Percentiles rank a stretch among this genome's conserved stretches.
phyloP scores from a whole-genome alignment of 2,888 invertebrate genomes.

The Autographa gamma region DNA sequence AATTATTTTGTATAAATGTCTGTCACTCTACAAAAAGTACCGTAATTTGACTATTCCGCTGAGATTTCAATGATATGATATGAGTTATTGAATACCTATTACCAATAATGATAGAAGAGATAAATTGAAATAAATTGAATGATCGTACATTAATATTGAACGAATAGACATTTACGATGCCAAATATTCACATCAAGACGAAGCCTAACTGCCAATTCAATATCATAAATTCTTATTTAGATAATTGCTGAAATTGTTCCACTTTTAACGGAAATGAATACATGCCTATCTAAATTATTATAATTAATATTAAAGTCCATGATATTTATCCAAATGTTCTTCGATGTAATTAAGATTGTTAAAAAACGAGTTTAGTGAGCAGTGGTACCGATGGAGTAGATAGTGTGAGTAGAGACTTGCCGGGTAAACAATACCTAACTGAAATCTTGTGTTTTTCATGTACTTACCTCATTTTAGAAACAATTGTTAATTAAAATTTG shows the following conservation, averaged over 20 bases:
- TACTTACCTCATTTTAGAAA: too few species aligned
- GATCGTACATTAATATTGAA: constrained; percentile 36
- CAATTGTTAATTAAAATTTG: too few species aligned
- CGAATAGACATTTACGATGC: constrained; percentile 18
- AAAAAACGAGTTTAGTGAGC: background rate
- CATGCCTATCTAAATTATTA: background rate
- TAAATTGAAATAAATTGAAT: constrained; percentile 37
- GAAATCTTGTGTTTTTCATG: too few species aligned
- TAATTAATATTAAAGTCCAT: background rate
- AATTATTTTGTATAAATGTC: too few species aligned
- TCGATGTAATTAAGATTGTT: background rate
- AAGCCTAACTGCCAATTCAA: constrained; percentile 19
- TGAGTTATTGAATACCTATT: constrained; percentile 35
- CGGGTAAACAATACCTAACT: too few species aligned
- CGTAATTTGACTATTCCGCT: background rate
- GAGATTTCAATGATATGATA: constrained; percentile 3
- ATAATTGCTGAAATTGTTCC: background rate
- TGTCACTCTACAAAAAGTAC: too few species aligned
- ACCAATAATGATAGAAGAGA: constrained; percentile 29
- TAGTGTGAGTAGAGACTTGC: too few species aligned
- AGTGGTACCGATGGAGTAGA: too few species aligned
- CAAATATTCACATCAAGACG: constrained; percentile 26
- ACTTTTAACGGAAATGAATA: background rate
- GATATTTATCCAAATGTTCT: background rate
- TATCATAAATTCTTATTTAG: constrained; percentile 27